Evolutionary conservation across 2,888 invertebrate species (phyloP).

Genomic region (Oscheius sp.): DNA sequence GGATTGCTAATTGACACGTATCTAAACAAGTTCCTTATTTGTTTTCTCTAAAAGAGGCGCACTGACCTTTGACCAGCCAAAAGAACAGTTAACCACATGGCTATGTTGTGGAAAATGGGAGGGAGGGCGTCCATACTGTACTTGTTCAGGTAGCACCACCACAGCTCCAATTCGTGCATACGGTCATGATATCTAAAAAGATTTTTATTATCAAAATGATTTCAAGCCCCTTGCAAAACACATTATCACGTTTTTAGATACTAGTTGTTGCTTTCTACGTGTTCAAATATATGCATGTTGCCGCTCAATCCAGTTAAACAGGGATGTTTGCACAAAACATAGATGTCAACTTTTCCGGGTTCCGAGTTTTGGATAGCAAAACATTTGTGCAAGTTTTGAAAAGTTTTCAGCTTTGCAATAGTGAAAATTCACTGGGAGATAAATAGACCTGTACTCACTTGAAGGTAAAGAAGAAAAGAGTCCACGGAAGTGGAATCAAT

Average conservation of each 20-base stretch:
- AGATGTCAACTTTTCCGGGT: too few species aligned
- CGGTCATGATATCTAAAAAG: slow-evolving; percentile 59
- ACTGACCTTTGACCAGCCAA: slow-evolving; percentile 85
- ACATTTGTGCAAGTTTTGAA: background rate
- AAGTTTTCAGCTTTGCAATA: background rate
- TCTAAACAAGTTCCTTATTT: slow-evolving; percentile 46
- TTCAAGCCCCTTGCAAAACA: background rate
- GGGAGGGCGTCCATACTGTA: slow-evolving; percentile 77
- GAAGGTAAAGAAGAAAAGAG: slow-evolving; percentile 77
- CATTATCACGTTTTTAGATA: too few species aligned
- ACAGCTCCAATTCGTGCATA: slow-evolving; percentile 53
- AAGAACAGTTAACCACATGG: slow-evolving; percentile 91
- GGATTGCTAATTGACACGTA: slow-evolving; percentile 96
- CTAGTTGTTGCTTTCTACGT: too few species aligned
- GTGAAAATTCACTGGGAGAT: too few species aligned
- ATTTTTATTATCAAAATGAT: background rate
- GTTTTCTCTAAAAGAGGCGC: background rate
- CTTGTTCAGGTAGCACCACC: slow-evolving; percentile 73
- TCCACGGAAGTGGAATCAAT: slow-evolving; percentile 88
- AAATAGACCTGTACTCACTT: slow-evolving; percentile 42
- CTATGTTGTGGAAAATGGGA: slow-evolving; percentile 87
- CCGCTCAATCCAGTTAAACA: too few species aligned
- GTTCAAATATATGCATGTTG: too few species aligned
- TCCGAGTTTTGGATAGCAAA: too few species aligned
- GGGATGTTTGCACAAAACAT: too few species aligned